Percentiles rank a stretch among this genome's conserved stretches.
These are phyloP conservation scores for Cephalopachus bancanus DNA, from an alignment of 2,797 vertebrate genomes.

Conservation along the genomic window DNA sequence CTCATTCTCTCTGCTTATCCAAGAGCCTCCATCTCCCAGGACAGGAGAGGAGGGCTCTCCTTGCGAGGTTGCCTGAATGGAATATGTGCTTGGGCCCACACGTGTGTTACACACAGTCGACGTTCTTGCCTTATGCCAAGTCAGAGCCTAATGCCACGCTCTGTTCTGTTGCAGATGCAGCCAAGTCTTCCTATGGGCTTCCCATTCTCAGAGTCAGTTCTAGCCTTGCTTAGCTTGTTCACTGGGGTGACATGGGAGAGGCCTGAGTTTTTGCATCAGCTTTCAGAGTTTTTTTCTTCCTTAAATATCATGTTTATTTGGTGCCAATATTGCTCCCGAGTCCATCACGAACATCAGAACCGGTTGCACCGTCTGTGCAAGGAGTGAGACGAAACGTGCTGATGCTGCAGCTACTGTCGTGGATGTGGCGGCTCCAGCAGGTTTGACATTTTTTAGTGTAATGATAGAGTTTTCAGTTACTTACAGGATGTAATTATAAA, in stretches of 20 bases:
- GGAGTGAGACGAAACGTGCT: not conserved
- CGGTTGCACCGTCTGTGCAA: too few species aligned
- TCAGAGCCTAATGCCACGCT: too few species aligned
- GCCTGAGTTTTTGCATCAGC: not conserved
- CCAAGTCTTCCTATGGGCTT: rapidly evolving
- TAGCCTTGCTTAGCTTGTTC: not conserved
- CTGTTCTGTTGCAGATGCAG: not conserved
- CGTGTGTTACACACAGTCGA: rapidly evolving
- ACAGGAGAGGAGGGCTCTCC: too few species aligned
- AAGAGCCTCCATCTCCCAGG: not conserved
- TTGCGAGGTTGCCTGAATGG: not conserved
- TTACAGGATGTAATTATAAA: constrained; percentile 63
- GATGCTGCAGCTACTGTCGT: not conserved
- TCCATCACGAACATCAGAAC: rapidly evolving
- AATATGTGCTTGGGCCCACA: not conserved
- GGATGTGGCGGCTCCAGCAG: not conserved
- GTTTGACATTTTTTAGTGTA: not conserved
- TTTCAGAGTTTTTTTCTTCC: not conserved
- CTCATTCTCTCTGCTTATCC: not conserved
- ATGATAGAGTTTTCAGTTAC: constrained; percentile 61
- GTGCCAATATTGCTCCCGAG: not conserved
- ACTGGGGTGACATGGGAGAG: not conserved
- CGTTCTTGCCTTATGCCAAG: not conserved
- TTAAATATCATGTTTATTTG: not conserved
- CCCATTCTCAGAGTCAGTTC: not conserved